A percentile compares a stretch with the other conserved stretches of the same genome.
phyloP scores from a whole-genome alignment of 92 coral and sea anemone genomes.

The Plumapathes pennacea region DNA sequence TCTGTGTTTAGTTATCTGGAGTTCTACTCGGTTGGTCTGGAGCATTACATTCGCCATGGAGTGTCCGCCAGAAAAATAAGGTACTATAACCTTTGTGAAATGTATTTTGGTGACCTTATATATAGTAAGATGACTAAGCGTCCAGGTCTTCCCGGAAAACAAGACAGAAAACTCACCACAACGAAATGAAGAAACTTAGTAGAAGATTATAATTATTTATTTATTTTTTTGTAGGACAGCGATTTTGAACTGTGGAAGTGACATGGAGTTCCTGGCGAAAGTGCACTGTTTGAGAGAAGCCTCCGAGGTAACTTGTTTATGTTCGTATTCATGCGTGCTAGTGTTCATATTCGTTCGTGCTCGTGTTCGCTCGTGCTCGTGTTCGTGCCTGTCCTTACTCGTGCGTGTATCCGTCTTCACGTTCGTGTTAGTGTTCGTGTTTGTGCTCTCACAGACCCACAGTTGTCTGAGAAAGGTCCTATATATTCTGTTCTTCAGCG shows the following conservation, averaged over 20 bases:
- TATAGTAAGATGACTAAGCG: too few species aligned
- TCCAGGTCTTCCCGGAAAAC: too few species aligned
- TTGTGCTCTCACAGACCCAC: too few species aligned
- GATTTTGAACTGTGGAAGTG: conserved; percentile 85
- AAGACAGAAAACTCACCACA: background rate
- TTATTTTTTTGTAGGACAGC: conserved; percentile 47
- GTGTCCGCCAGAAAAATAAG: conserved; percentile 83
- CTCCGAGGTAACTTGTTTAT: conserved; percentile 61
- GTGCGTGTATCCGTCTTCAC: too few species aligned
- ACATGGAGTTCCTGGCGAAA: conserved; percentile 94
- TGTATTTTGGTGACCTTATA: too few species aligned
- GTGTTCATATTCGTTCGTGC: too few species aligned
- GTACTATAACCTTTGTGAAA: conserved; percentile 8
- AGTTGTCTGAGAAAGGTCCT: too few species aligned
- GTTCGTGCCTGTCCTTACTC: too few species aligned
- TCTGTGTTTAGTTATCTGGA: conserved; percentile 64
- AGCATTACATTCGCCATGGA: conserved; percentile 79
- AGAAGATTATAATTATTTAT: background rate
- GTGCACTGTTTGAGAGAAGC: conserved; percentile 91
- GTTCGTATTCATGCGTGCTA: background rate
- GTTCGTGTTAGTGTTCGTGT: too few species aligned
- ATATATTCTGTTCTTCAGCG: too few species aligned
- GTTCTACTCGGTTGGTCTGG: conserved; percentile 83
- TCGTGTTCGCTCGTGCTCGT: too few species aligned
- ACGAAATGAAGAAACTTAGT: background rate